phyloP scores from a whole-genome alignment of 2,797 vertebrate species.

The Picus viridis region DNA sequence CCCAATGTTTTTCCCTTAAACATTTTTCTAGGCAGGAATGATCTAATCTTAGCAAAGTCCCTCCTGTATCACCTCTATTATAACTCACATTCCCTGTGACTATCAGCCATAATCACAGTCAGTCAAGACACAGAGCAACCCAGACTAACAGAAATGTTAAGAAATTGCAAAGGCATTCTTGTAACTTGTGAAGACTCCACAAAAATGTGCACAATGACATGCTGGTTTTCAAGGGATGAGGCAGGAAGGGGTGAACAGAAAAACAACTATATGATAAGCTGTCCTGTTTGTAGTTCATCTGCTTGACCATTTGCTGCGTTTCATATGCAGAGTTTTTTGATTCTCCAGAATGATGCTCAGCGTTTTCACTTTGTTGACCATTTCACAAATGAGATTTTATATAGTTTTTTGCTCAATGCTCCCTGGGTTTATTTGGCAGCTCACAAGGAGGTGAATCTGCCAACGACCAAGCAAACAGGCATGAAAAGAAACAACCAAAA shows the following conservation, averaged over 20 bases:
- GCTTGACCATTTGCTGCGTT: neutral
- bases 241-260: neutral
- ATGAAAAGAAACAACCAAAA: neutral
- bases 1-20: slow-evolving; percentile 4
- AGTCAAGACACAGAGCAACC: neutral
- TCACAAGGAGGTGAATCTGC: slow-evolving; percentile 10
- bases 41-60: slow-evolving; percentile 14
- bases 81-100: neutral
- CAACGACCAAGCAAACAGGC: neutral
- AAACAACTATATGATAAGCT: neutral
- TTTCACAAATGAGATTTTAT: neutral
- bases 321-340: neutral
- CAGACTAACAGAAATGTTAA: neutral
- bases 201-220: neutral
- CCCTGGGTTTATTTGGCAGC: slow-evolving; percentile 2
- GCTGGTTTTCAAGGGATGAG: neutral
- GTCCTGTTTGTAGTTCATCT: neutral
- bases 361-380: neutral
- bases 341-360: neutral
- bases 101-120: slow-evolving; percentile 31
- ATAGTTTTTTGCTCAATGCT: neutral
- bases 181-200: neutral
- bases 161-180: slow-evolving; percentile 5
- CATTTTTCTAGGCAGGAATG: slow-evolving; percentile 52
- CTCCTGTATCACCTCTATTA: neutral